phyloP scores from a whole-genome alignment of 2,888 invertebrate genomes.

The Meteorus colon region DNA sequence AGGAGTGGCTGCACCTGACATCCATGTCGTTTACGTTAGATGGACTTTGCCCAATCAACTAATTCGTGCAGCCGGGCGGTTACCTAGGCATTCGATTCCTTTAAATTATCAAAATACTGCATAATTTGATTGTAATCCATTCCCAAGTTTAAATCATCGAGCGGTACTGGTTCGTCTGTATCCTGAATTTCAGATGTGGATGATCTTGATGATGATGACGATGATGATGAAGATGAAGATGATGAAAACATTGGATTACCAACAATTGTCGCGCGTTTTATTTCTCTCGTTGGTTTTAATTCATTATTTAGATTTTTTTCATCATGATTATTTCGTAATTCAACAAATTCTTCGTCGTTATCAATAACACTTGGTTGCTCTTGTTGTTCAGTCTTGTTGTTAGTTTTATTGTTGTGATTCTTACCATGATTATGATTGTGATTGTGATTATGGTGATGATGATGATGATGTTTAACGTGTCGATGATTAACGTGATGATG shows the following conservation, averaged over 20 bases:
- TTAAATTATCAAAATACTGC: conserved; percentile 98
- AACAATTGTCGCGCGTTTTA: conserved; percentile 89
- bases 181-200: conserved; percentile 63
- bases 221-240: conserved; percentile 62
- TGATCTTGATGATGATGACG: conserved; percentile 71
- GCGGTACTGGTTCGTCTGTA: conserved; percentile 79
- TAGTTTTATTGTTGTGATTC: conserved; percentile 54
- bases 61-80: conserved; percentile 85
- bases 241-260: conserved; percentile 91
- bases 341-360: conserved; percentile 65
- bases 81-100: conserved; percentile 94
- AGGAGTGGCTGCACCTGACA: conserved; percentile 33
- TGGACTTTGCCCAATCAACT: conserved; percentile 70
- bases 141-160: conserved; percentile 86
- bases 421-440: conserved; percentile 45
- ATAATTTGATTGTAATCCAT: conserved; percentile 99
- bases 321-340: conserved; percentile 61
- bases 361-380: conserved; percentile 55
- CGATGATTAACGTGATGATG: conserved; percentile 68
- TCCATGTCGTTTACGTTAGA: conserved; percentile 24
- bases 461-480: conserved; percentile 56
- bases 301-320: conserved; percentile 61
- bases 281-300: conserved; percentile 74
- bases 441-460: conserved; percentile 28
- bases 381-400: conserved; percentile 43